phyloP scores from a whole-genome alignment of 2,888 invertebrate genomes.

The Brachypterus glaber region DNA sequence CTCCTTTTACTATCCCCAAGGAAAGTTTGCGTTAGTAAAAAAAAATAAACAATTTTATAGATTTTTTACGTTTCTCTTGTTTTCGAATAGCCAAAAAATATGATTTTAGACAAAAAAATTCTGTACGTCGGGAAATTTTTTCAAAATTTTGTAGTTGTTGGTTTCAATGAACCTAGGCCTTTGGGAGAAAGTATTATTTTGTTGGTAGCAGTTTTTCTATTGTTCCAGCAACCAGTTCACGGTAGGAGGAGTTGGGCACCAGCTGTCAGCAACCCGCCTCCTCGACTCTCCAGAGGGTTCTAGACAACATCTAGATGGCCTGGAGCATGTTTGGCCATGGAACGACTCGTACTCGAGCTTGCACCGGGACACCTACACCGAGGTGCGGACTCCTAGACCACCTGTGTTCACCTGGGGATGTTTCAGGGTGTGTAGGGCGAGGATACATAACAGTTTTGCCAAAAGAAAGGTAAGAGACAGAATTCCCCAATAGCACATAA shows the following conservation, averaged over 20 bases:
- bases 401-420: constrained; percentile 61
- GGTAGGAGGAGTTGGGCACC: constrained; percentile 70
- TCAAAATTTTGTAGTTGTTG: not conserved
- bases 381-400: constrained; percentile 38
- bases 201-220: constrained; percentile 9
- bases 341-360: constrained; percentile 37
- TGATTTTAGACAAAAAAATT: too few relatives aligned
- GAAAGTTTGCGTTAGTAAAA: too few relatives aligned
- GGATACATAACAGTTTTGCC: constrained; percentile 70
- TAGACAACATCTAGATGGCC: constrained; percentile 60
- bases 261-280: constrained; percentile 73
- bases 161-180: too few relatives aligned
- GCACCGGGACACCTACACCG: constrained; percentile 37
- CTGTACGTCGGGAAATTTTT: not conserved
- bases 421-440: constrained; percentile 63
- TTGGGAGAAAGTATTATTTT: too few relatives aligned
- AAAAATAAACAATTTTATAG: too few relatives aligned
- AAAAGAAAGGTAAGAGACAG: constrained; percentile 57
- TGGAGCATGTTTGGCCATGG: constrained; percentile 46
- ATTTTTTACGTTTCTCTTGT: too few relatives aligned
- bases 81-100: too few relatives aligned
- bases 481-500: not conserved
- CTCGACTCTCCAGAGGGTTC: constrained; percentile 76
- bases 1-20: too few relatives aligned
- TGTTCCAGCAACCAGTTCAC: constrained; percentile 14